These are phyloP conservation scores for Dipus sagitta DNA, from an alignment of 2,797 vertebrate species.

Conservation along the genomic window DNA sequence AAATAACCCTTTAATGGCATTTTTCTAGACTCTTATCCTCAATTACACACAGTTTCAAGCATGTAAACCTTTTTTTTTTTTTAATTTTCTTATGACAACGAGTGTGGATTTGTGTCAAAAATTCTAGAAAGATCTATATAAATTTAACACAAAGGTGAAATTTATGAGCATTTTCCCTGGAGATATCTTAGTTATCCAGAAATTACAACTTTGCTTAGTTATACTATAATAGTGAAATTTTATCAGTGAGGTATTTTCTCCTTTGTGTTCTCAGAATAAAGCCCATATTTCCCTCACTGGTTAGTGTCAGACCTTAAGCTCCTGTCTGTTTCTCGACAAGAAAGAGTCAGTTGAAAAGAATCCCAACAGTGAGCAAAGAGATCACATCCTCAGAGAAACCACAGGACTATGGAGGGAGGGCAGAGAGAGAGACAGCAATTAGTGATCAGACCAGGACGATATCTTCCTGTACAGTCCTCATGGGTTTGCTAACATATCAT, in stretches of 20 bases:
- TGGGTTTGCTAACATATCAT: not conserved
- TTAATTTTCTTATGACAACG: not conserved
- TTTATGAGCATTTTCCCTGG: not conserved
- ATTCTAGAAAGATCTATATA: not conserved
- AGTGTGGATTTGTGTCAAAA: not conserved
- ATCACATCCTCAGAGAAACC: not conserved
- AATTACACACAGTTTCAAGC: not conserved
- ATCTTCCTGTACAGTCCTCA: not conserved
- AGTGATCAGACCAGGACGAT: not conserved
- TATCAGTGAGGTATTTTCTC: not conserved
- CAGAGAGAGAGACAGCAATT: not conserved
- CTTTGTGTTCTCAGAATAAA: constrained; percentile 22
- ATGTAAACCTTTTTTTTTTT: not conserved
- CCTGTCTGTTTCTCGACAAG: not conserved
- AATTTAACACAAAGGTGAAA: not conserved
- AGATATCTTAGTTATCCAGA: not conserved
- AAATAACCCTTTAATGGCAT: not conserved
- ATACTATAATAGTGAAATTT: not conserved
- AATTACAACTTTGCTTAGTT: not conserved
- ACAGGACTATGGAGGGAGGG: not conserved
- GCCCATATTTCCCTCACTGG: not conserved
- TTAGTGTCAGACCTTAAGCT: not conserved
- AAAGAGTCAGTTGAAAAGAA: not conserved
- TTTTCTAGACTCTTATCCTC: not conserved
- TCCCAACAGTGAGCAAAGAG: not conserved